Base-by-base conservation (phyloP, 2,113 vertebrate genomes). In the Aleadryas rufinucha region DNA sequence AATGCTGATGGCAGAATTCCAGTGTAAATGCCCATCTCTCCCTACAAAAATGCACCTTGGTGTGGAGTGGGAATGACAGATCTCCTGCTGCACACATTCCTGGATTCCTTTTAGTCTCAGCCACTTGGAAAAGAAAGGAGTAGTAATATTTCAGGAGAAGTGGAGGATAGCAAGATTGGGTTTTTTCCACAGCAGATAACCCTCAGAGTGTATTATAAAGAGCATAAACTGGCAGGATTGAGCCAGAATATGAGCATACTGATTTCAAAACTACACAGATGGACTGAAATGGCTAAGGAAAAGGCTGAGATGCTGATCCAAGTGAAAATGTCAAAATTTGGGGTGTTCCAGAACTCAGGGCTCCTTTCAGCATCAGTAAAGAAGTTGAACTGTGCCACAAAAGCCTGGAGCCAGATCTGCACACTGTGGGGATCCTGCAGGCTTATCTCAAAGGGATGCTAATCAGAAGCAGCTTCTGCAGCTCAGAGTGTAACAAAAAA, bases 11-110 rank as follows among this genome's bases (percentile, higher is more conserved):
- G 96, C 95, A 60, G 44, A 83, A 70, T 44, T 96, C 95, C 96
- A 96, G 68, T 87, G 83, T 95, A 96, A 97, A 97, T 96, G 96
- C 96, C 96, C 96, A 90, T 94, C 96, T 84, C 53, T 88, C 86
- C 68, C 69, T 80, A n/a, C 42, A 96, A 71, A 83, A 96, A 96
- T 90, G 90, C 90, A 94, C 93, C 88, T 95, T 71, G 61, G 80
- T 92, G 95, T 41, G 49, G 56, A 94, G 64, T 33, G 47, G 85
- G 83, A 95, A 88, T 71, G 96, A 91, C 92, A 94, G 71, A 77
- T 75, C 89, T 94, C 81, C 89, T 60, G 93, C 75, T 93, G 70
- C 33, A 8, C 31, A 69, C 83, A 81, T 96, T 94, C 83, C 92
- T 85, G 68, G 83, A 77, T 52, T 80, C 76, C 71, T 95, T 95